phyloP scores from a whole-genome alignment of 35 echinoderm and acorn worm species.

The Apostichopus californicus region DNA sequence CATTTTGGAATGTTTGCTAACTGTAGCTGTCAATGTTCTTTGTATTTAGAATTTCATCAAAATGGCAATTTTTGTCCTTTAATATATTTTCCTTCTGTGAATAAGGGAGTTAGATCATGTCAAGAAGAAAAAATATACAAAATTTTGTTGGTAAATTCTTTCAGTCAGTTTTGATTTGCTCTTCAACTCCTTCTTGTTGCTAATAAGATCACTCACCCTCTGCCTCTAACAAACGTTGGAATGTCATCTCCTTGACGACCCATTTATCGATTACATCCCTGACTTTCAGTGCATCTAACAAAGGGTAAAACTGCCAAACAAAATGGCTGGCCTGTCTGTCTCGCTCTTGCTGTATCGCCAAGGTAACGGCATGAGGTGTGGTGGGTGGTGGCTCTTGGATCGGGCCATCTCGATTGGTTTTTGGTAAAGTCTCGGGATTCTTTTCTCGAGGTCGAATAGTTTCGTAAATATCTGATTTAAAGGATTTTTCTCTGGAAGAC shows the following conservation, averaged over 20 bases:
- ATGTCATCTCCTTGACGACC: constrained; percentile 1
- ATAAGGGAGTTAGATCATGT: no score
- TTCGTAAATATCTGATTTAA: background rate
- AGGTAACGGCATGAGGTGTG: background rate
- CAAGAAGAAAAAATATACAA: no score
- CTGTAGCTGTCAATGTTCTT: no score
- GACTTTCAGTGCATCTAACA: background rate
- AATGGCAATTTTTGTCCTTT: no score
- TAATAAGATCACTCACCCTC: background rate
- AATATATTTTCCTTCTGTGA: no score
- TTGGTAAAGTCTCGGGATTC: background rate
- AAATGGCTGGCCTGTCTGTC: constrained; percentile 16
- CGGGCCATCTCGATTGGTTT: background rate
- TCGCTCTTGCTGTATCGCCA: constrained; percentile 14
- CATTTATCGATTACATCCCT: constrained; percentile 13
- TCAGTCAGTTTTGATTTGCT: no score
- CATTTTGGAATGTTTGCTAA: no score
- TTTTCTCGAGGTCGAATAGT: background rate
- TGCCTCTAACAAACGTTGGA: background rate
- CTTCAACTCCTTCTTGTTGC: no score
- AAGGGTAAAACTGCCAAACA: constrained; percentile 25
- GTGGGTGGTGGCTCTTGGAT: background rate
- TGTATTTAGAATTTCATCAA: no score
- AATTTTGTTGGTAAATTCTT: no score
- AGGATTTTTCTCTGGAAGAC: background rate